Base-by-base conservation (phyloP, 64 coral and sea anemone genomes). In the Montipora cactus region DNA sequence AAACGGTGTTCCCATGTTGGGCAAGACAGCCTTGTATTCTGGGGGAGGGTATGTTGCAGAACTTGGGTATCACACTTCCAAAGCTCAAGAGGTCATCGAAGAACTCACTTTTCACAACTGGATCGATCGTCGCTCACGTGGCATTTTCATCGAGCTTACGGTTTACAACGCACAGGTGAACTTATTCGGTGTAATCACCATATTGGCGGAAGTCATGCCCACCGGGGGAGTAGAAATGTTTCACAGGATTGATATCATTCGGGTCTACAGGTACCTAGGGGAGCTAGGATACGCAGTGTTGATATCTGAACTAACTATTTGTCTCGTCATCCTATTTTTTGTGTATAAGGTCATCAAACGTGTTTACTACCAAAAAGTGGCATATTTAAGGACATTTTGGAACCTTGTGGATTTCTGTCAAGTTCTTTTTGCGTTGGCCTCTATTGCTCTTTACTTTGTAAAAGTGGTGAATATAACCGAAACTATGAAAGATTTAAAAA, bases 21-120 rank as follows among this genome's bases (percentile, higher is more conserved):
- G 95, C 1, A 87, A 44, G 61, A 87, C 66, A 47, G 79, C 94
- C 11, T 2, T 88, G 14, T 97, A 97, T 78, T 77, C 92, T 16
- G 95, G 95, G 74, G 95, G 95, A 90, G 95, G 95, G 13, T 97
- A 94, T 78, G 92, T 94, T 15, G 95, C 95, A 91, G 95, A 97
- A 4, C 89, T 97, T 78, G 95, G 95, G 12, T 97, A 97, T 78
- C 94, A 90, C 78, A 48, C 47, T 10, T 15, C 58, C 6, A 94
- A 97, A 21, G 92, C 92, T 8, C 64, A 70, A n/a, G 61, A 86
- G 15, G 92, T 97, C 15, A 64, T 97, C 10, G 22, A 15, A 37
- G 95, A 91, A 75, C 58, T 97, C 2, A 47, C 18, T 1, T 13
- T 57, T 5, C 25, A 75, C 11, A 91, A 89, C 45, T 97, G 95